phyloP scores from a whole-genome alignment of 92 coral and sea anemone genomes.

The Galaxea fascicularis region DNA sequence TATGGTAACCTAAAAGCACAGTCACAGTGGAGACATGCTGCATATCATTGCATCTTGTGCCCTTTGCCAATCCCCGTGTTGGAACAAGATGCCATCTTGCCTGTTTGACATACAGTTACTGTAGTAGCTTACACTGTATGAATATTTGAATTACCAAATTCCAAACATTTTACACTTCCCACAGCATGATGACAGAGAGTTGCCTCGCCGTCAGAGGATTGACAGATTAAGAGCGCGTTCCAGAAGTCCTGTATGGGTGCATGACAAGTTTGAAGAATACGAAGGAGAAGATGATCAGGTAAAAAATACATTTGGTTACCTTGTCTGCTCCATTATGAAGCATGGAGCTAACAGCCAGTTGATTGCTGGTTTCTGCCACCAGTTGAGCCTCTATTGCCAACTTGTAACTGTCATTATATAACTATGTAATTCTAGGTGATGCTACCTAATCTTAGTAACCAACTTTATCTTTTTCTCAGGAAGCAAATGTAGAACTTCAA shows the following conservation, averaged over 20 bases:
- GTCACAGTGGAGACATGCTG: too few species aligned
- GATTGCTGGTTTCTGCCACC: too few species aligned
- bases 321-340: background rate
- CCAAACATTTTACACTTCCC: background rate
- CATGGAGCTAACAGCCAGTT: too few species aligned
- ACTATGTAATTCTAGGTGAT: too few species aligned
- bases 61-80: too few species aligned
- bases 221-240: slow-evolving; percentile 58
- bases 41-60: too few species aligned
- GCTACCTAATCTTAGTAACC: background rate
- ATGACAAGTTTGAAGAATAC: slow-evolving; percentile 39
- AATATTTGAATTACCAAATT: background rate
- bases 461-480: background rate
- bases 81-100: too few species aligned
- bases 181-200: slow-evolving; percentile 57
- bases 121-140: background rate
- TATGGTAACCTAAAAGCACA: too few species aligned
- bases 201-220: slow-evolving; percentile 36
- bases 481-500: slow-evolving; percentile 11
- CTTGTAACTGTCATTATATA: too few species aligned
- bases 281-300: slow-evolving; percentile 35
- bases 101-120: too few species aligned
- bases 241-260: slow-evolving; percentile 57
- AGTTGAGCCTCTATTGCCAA: too few species aligned
- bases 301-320: background rate